These are phyloP conservation scores for Heterohyrax brucei DNA, from an alignment of 2,797 vertebrate species.

Conservation along the genomic window DNA sequence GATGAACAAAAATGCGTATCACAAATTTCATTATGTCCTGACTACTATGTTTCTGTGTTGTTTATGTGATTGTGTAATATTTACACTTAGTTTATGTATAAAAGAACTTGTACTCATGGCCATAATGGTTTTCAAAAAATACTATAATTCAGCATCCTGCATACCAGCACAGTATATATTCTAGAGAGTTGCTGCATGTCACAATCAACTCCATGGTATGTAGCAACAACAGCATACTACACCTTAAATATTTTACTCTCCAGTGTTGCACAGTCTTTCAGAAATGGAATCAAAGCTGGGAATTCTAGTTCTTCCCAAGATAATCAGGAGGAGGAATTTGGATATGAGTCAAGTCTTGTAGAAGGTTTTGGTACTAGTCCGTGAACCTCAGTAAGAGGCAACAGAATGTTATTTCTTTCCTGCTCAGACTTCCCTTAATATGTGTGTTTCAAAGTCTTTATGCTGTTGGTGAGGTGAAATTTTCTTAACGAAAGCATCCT, in stretches of 20 bases:
- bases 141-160: not conserved
- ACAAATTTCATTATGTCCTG: not conserved
- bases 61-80: not conserved
- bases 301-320: not conserved
- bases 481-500: conserved; percentile 27
- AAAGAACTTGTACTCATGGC: not conserved
- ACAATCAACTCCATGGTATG: no score
- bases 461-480: not conserved
- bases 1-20: not conserved
- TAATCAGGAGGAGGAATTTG: not conserved
- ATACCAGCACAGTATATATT: not conserved
- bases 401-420: conserved; percentile 18
- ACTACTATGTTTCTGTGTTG: not conserved
- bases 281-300: not conserved
- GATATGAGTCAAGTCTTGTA: not conserved
- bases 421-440: not conserved
- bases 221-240: not conserved
- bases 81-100: not conserved
- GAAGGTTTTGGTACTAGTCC: not conserved
- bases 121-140: not conserved
- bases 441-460: conserved; percentile 30
- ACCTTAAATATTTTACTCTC: conserved; percentile 7
- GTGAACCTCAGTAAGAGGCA: not conserved
- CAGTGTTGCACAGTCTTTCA: not conserved
- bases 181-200: no score